These are phyloP conservation scores for Redunca redunca DNA, from an alignment of 2,113 vertebrate genomes.

Conservation along the genomic window DNA sequence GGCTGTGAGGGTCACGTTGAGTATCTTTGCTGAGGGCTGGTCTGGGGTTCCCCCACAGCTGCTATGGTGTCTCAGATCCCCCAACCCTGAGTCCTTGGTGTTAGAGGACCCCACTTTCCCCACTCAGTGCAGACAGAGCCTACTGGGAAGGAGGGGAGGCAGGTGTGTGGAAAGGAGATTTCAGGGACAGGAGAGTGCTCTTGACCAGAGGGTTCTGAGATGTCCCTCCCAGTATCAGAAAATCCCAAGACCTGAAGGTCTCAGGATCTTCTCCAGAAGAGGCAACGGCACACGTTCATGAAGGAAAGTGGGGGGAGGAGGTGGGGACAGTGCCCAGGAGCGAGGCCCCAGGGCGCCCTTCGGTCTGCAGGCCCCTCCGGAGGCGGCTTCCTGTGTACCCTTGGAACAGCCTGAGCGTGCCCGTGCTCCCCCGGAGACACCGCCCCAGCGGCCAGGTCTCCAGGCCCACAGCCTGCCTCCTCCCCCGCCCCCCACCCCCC, in stretches of 20 bases:
- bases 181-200: not conserved
- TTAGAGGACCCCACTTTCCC: not conserved
- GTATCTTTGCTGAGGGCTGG: not conserved
- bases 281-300: not conserved
- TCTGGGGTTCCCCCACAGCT: not conserved
- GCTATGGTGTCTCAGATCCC: not conserved
- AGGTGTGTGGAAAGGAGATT: not conserved
- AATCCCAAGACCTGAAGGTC: not conserved
- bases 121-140: not conserved
- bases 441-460: not conserved
- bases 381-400: not conserved
- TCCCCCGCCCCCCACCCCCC: rapidly evolving
- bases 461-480: not conserved
- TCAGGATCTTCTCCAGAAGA: not conserved
- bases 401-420: not conserved
- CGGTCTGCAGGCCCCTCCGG: not conserved
- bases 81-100: not conserved
- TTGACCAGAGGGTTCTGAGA: not conserved
- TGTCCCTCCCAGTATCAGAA: not conserved
- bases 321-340: not conserved
- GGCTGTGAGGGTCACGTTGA: not conserved
- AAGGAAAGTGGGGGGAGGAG: not conserved
- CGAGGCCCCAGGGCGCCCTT: not conserved
- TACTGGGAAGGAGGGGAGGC: not conserved
- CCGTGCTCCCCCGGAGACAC: not conserved